A percentile compares a stretch with the other conserved stretches of the same genome.
Conservation (phyloP, 2,797 vertebrate species). For the Naso thynnoides region DNA sequence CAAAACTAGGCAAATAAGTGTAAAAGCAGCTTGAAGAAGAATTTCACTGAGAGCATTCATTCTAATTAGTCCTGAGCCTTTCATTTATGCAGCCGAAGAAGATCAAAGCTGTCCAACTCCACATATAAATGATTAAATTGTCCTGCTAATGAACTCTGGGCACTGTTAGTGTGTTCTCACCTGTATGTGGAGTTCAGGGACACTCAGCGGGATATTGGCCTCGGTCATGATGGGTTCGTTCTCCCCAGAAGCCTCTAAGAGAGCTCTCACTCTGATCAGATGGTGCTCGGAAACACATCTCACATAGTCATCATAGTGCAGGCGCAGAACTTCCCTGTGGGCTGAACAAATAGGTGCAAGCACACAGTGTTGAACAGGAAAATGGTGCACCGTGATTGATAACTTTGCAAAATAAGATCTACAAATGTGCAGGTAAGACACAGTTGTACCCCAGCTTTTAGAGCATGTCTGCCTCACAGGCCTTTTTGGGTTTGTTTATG, state of each 20-base stretch:
- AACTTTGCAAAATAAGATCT: background rate
- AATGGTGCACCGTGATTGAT: background rate
- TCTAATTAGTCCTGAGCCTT: background rate
- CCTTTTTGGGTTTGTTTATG: background rate
- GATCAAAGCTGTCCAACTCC: background rate
- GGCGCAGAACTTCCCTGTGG: conserved; percentile 82
- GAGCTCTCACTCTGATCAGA: conserved; percentile 80
- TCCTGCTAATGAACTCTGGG: background rate
- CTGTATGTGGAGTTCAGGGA: conserved; percentile 77
- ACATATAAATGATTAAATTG: background rate
- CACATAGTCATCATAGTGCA: conserved; percentile 81
- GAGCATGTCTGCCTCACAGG: too few species aligned
- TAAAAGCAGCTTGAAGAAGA: too few species aligned
- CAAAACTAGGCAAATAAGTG: too few species aligned
- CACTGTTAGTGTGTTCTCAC: conserved; percentile 54
- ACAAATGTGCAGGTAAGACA: background rate
- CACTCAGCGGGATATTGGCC: conserved; percentile 79
- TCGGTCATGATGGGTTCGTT: conserved; percentile 69
- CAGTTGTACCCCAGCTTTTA: too few species aligned
- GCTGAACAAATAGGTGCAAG: conserved; percentile 59
- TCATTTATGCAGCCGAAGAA: background rate
- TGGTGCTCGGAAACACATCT: conserved; percentile 79
- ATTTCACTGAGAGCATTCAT: background rate
- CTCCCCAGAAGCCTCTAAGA: conserved; percentile 63
- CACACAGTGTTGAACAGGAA: background rate